Evolutionary conservation across 2,113 vertebrate species (phyloP), one percentile per base, ranked within the genome.

Genomic region (Lamprotornis superbus): DNA sequence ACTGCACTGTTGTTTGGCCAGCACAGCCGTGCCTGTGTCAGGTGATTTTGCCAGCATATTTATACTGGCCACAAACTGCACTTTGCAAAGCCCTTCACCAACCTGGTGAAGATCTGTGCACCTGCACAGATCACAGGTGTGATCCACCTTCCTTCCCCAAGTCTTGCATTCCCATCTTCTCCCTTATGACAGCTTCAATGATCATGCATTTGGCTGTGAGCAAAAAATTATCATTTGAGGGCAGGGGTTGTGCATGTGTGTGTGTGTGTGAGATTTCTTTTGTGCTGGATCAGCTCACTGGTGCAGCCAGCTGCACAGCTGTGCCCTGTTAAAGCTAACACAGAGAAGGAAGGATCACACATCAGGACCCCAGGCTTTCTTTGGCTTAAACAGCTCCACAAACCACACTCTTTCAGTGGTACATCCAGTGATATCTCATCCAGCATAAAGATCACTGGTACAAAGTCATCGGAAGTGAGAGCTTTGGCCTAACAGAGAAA

Each of bases 391-490:
- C 14, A 55, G 20, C 21, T 80, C 65, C 42, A 44, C 39, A 90
- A 96, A 89, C 67, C 71, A 80, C 71, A 55, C 19, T 74, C 61
- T 92, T 46, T 31, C 14, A 86, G 68, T 63, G 30, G 15, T 55
- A 61, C 23, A 35, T 44, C 63, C 71, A 93, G 47, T 39, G 68
- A 69, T 88, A 88, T 31, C 84, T 91, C 90, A 89, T 39, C 55
- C 59, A 88, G 35, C 42, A 85, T 67, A 92, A 86, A 70, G 76
- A 70, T 90, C 68, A 67, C 68, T 75, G 47, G 59, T 92, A 92
- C 68, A 68, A 92, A 94, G 64, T 81, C 64, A 89, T 92, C 79
- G 77, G 79, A 89, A 88, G 9, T 86, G 90, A 88, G 83, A 94
- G 83, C 63, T 88, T 80, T 74, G 57, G 50, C 63, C 46, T 65